Evolutionary conservation across 2,797 vertebrate genomes (phyloP).

Genomic region (Bothrops alternatus): DNA sequence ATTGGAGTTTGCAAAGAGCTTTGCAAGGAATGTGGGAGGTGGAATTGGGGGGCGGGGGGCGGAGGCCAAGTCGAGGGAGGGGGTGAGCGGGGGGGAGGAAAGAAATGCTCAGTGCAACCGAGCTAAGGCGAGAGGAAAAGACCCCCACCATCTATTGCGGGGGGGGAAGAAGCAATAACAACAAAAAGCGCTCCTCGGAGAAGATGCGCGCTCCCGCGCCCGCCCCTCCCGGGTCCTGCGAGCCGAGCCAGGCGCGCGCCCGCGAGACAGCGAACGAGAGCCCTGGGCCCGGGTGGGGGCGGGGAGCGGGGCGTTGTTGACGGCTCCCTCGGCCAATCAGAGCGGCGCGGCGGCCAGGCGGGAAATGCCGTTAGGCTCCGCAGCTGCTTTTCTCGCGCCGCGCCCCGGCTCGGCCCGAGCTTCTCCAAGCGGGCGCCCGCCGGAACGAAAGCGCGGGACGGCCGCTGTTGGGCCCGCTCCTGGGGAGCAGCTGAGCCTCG

Average conservation of each 20-base stretch:
- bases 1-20: background rate
- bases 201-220: slow-evolving; percentile 32
- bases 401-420: background rate
- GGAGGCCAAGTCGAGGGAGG: background rate
- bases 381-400: background rate
- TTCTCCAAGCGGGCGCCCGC: background rate
- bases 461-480: background rate
- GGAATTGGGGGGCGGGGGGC: background rate
- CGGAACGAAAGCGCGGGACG: too few relatives aligned
- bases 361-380: slow-evolving; percentile 9
- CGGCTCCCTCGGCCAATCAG: slow-evolving; percentile 6
- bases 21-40: background rate
- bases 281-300: background rate
- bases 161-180: background rate
- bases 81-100: background rate
- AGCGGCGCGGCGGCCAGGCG: slow-evolving; percentile 22
- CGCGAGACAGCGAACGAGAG: background rate
- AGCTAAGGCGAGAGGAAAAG: background rate
- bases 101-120: background rate
- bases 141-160: background rate
- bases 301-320: background rate
- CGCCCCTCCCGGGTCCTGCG: background rate
- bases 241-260: background rate
- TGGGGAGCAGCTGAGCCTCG: background rate
- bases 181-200: background rate